Conservation (phyloP, 2,797 vertebrate species). For the Sarcoramphus papa region DNA sequence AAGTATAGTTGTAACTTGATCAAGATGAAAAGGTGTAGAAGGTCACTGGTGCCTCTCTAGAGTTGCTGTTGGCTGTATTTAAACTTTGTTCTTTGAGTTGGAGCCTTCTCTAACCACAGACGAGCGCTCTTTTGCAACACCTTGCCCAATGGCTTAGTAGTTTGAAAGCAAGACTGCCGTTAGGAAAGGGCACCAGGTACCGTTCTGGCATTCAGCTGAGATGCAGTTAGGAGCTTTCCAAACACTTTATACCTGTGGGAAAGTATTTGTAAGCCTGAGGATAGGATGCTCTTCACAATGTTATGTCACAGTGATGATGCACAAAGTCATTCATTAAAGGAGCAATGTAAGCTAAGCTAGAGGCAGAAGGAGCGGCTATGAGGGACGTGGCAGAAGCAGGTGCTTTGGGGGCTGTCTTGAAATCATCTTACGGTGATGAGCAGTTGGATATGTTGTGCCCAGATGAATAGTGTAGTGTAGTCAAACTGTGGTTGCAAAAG, state of each 20-base stretch:
- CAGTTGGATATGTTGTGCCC: neutral
- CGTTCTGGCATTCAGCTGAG: neutral
- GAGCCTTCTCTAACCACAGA: neutral
- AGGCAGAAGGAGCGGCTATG: neutral
- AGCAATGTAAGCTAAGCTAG: neutral
- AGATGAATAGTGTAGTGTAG: neutral
- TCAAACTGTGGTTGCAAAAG: neutral
- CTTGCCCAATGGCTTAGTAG: neutral
- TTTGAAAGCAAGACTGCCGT: neutral
- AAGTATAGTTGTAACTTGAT: neutral
- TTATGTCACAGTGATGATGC: neutral
- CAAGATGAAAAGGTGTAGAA: neutral
- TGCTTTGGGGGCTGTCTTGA: neutral
- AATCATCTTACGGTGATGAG: neutral
- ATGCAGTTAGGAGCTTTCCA: neutral
- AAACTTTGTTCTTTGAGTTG: neutral
- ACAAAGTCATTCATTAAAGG: neutral
- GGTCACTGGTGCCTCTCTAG: neutral
- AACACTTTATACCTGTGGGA: neutral
- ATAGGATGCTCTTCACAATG: neutral
- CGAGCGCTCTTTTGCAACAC: neutral
- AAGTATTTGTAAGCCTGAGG: neutral
- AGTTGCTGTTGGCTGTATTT: neutral
- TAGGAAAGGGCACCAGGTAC: neutral
- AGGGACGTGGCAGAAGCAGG: neutral